Base-by-base conservation (phyloP, 2,113 vertebrate species). In the Rhegmatorhina hoffmannsi region DNA sequence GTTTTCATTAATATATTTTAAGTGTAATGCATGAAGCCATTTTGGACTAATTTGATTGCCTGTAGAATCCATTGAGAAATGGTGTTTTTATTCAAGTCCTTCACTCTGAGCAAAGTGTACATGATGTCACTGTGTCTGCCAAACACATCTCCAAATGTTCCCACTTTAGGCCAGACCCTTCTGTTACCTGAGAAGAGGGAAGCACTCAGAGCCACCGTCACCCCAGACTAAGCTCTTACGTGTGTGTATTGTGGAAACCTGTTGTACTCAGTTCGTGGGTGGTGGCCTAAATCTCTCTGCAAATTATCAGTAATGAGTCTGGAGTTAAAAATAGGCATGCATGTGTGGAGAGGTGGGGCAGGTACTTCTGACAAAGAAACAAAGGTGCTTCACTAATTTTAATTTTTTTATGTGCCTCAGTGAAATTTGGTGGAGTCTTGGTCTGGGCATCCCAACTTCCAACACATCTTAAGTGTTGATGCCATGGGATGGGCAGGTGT, bases 381-480 rank as follows among this genome's bases (percentile, higher is more conserved):
- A 6, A 56, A 63, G 2, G 20, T 3, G 7, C 14, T 25, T 33
- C 3, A 29, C 55, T 82, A 38, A 13, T 55, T 36, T 70, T 8
- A 10, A 46, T 50, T 34, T 43, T 50, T 33, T 55, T 5, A 8
- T 56, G 8, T 20, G 10, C 23, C 9, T 36, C 24, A 11, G 10
- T 69, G 58, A 38, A 31, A 34, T 62, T 73, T 66, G 44, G 10
- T 66, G 58, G 86, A 25, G 19, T 67, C 34, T 56, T 82, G 62
- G 21, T 19, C 1, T 11, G 31, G 9, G 10, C 50, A 25, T 33
- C 50, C n/a, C 28, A 24, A 46, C 33, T 43, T 43, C 21, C 13
- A 53, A 8, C 21, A 23, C 2, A 1, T 21, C 0, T 0, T 20
- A 10, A 21, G 49, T n/a, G 47, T 50, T 87, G 46, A 7, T 34